Base-by-base conservation (phyloP, 2,113 vertebrate genomes). In the Cinclus mexicanus region DNA sequence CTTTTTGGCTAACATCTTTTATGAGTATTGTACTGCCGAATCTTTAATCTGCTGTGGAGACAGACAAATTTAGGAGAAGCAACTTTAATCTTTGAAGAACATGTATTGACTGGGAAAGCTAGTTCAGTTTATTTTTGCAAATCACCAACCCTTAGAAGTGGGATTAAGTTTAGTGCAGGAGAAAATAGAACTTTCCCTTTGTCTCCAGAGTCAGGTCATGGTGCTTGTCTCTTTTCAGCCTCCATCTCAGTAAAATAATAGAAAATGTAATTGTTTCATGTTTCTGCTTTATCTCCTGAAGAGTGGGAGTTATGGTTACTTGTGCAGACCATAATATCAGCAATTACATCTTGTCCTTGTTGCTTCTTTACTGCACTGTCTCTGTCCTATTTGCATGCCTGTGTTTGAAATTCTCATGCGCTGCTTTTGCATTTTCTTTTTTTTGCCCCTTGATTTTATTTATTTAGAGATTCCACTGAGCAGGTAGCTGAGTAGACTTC, bases 71-170 rank as follows among this genome's bases (percentile, higher is more conserved):
- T 79, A 50, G 77, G 55, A 93, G 57, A 50, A 88, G 21, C 35
- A 23, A 79, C 61, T 93, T 87, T 59, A 90, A 92, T 92, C 79
- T 90, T 69, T 79, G 33, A 92, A 82, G 82, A 94, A 60, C 14
- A 0, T 68, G 21, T 56, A 28, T 93, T 55, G 70, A 83, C 75
- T 90, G 61, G 61, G 78, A 87, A 61, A 88, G 65, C 46, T 87
- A 77, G 49, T 89, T 95, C 53, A 47, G 93, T 87, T 94, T 95
- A 56, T 18, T 90, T 95, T 96, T 93, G 79, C 70, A 71, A 83
- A 76, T 93, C 57, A 44, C 53, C 49, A 68, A 7, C 49, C 7
- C 35, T 92, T 85, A 83, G 65, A 94, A 90, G 85, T 39, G 33
- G 61, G 72, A 93, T 95, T 95, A 85, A 68, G 47, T 79, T 94